Conservation (phyloP, 2,113 vertebrate species). For the Etheostoma spectabile region DNA sequence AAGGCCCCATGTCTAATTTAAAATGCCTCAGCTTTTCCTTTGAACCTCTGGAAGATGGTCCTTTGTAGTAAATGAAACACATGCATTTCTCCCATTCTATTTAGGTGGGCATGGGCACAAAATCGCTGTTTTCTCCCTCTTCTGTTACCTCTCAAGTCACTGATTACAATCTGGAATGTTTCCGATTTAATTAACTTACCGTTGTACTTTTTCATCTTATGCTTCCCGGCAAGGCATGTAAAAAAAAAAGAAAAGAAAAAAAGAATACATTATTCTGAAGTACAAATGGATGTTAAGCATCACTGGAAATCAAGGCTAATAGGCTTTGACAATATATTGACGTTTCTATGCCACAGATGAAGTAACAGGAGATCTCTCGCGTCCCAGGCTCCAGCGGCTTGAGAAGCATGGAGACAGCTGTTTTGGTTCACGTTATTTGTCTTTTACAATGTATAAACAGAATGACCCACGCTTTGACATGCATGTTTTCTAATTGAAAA, state of each 20-base stretch:
- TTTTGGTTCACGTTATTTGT: background rate
- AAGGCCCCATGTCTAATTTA: slow-evolving; percentile 69
- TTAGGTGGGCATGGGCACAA: slow-evolving; percentile 61
- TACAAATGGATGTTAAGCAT: slow-evolving; percentile 66
- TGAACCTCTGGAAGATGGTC: slow-evolving; percentile 59
- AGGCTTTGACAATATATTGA: slow-evolving; percentile 65
- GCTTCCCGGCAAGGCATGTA: slow-evolving; percentile 60
- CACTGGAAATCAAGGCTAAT: slow-evolving; percentile 57
- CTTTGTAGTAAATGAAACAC: slow-evolving; percentile 67
- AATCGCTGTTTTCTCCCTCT: slow-evolving; percentile 59
- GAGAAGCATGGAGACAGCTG: slow-evolving; percentile 9
- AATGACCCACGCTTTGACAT: slow-evolving; percentile 2
- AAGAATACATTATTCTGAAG: slow-evolving; percentile 64
- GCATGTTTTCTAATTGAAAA: background rate
- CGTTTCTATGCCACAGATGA: slow-evolving; percentile 46
- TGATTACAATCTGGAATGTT: slow-evolving; percentile 81
- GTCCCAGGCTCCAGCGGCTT: slow-evolving; percentile 17
- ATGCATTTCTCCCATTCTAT: slow-evolving; percentile 60
- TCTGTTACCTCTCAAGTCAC: slow-evolving; percentile 70
- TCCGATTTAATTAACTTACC: slow-evolving; percentile 79
- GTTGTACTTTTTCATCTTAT: slow-evolving; percentile 49
- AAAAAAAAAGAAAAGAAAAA: slow-evolving; percentile 62
- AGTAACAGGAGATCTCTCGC: slow-evolving; percentile 20
- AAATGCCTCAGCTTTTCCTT: slow-evolving; percentile 69
- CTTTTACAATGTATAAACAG: background rate